phyloP scores from a whole-genome alignment of 2,797 vertebrate species.

The Lacerta agilis region DNA sequence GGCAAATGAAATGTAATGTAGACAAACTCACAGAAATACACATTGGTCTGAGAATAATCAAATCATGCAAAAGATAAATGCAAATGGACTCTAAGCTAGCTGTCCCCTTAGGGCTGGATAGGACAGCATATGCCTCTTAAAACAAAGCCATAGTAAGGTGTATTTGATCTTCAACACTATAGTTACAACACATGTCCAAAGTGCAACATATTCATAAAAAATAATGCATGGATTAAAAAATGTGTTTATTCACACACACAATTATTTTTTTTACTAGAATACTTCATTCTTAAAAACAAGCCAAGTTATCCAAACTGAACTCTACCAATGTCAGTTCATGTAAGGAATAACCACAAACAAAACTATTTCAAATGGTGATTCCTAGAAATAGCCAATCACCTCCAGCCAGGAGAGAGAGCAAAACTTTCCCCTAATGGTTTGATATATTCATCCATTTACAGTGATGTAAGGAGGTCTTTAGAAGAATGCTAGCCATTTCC shows the following conservation, averaged over 20 bases:
- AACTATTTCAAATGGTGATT: neutral
- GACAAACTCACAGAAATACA: slow-evolving; percentile 67
- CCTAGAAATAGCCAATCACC: neutral
- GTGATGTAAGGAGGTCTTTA: neutral
- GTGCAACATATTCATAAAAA: neutral
- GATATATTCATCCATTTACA: neutral
- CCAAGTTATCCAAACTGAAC: neutral
- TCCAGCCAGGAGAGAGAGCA: neutral
- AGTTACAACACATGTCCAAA: slow-evolving; percentile 1
- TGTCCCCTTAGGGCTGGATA: slow-evolving; percentile 13
- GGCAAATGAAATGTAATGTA: slow-evolving; percentile 75
- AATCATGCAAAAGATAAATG: slow-evolving; percentile 52
- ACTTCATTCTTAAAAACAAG: neutral
- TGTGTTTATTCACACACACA: no score
- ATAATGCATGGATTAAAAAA: neutral
- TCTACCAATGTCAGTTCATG: neutral
- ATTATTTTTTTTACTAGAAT: neutral
- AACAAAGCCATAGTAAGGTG: slow-evolving; percentile 15
- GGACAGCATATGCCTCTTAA: slow-evolving; percentile 7
- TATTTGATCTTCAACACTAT: slow-evolving; percentile 29
- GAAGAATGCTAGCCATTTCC: neutral
- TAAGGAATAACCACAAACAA: neutral
- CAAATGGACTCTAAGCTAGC: slow-evolving; percentile 43
- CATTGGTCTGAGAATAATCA: slow-evolving; percentile 66
- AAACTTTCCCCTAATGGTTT: neutral